Conservation (phyloP, 2,113 vertebrate species). For the Pelobates fuscus region DNA sequence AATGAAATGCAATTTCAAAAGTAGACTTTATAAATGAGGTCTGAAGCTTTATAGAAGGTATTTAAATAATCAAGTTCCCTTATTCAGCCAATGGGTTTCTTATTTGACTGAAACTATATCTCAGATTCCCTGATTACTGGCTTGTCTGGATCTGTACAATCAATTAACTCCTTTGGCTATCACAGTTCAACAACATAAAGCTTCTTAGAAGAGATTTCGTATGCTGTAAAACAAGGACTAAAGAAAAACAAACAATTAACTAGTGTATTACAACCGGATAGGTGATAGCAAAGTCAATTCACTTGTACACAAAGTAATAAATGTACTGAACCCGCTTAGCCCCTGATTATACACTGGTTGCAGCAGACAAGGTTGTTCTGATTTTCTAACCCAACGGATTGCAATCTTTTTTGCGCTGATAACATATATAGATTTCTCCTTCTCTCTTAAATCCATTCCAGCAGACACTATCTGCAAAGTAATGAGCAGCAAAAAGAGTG, state of each 20-base stretch:
- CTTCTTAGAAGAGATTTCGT: background rate
- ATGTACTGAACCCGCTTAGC: conserved; percentile 21
- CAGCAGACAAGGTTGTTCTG: conserved; percentile 18
- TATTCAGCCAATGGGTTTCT: no score
- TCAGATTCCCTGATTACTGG: background rate
- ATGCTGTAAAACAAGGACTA: background rate
- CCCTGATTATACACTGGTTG: conserved; percentile 25
- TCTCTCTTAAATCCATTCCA: conserved; percentile 29
- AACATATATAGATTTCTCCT: conserved; percentile 34
- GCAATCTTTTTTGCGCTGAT: conserved; percentile 37
- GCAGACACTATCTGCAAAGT: conserved; percentile 18
- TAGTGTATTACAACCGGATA: conserved; percentile 24
- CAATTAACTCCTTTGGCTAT: background rate
- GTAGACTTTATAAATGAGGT: no score
- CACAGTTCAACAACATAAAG: background rate
- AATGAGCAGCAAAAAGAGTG: conserved; percentile 33
- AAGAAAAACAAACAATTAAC: conserved; percentile 40
- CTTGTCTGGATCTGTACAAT: background rate
- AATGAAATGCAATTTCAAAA: no score
- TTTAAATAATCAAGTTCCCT: no score
- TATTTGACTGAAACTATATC: background rate
- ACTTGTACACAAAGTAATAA: conserved; percentile 38
- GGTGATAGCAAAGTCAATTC: conserved; percentile 44
- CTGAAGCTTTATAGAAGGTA: no score
- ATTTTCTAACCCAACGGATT: conserved; percentile 39